Evolutionary conservation across 2,113 vertebrate genomes (phyloP).

Genomic region (Alectura lathami): DNA sequence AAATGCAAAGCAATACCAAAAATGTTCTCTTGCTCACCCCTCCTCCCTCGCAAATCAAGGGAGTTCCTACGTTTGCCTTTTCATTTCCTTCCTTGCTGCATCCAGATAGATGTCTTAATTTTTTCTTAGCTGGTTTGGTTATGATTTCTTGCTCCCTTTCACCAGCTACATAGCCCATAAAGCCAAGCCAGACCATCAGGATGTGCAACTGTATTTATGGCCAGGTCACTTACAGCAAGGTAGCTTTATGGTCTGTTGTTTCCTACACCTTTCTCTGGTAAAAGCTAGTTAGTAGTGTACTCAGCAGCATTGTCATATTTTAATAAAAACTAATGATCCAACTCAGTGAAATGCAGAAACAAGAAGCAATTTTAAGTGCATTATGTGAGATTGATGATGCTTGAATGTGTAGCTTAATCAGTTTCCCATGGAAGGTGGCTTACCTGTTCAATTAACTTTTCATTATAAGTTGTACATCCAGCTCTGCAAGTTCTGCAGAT

Average conservation of each 20-base stretch:
- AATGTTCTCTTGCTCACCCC: background rate
- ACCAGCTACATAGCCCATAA: background rate
- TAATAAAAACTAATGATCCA: conserved; percentile 59
- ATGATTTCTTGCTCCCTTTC: background rate
- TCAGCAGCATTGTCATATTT: conserved; percentile 11
- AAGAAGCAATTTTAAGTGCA: background rate
- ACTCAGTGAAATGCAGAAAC: background rate
- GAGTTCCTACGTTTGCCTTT: background rate
- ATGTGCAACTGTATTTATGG: background rate
- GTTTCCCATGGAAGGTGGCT: background rate
- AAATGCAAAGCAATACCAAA: background rate
- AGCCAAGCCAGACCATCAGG: background rate
- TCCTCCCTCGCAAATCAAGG: background rate
- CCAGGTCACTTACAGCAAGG: background rate
- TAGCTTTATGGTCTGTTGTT: background rate
- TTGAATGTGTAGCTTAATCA: conserved; percentile 10
- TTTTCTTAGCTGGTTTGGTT: background rate
- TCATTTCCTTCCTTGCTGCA: background rate
- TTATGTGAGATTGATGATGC: conserved; percentile 14
- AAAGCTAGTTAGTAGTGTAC: background rate
- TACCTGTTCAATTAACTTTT: background rate
- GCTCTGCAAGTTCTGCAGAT: background rate
- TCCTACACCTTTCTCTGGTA: background rate
- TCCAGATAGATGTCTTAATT: background rate
- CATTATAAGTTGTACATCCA: background rate